Percentiles rank a stretch among this genome's conserved stretches.
These are phyloP conservation scores for Trachops cirrhosus DNA, from an alignment of 2,797 vertebrate species.

Conservation along the genomic window DNA sequence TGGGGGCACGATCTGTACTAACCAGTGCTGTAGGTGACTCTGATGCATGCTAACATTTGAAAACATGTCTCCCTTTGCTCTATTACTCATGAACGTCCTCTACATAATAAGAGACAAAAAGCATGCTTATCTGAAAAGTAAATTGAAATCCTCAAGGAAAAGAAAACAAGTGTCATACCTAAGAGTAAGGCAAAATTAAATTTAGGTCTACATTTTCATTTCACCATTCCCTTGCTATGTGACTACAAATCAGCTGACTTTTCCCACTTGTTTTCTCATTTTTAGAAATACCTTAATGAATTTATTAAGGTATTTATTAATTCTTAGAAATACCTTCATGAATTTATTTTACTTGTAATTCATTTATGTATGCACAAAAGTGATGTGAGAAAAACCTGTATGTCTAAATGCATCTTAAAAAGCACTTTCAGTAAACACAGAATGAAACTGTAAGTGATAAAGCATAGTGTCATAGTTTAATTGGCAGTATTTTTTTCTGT, in stretches of 20 bases:
- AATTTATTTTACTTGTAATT: slow-evolving; percentile 4
- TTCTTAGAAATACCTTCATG: neutral
- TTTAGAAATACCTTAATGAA: neutral
- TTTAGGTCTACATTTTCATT: neutral
- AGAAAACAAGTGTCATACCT: neutral
- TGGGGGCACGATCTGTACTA: neutral
- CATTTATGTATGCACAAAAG: neutral
- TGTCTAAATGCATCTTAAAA: slow-evolving; percentile 26
- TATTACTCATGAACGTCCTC: neutral
- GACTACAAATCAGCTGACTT: neutral
- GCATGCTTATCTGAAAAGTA: slow-evolving; percentile 6
- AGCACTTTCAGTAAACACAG: neutral
- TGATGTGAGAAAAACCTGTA: neutral
- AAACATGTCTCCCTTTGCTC: neutral
- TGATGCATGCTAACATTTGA: neutral
- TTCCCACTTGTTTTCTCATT: neutral
- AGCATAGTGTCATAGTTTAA: neutral
- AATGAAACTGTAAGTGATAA: neutral
- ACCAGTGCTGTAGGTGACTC: neutral
- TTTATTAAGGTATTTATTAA: neutral
- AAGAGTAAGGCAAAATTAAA: slow-evolving; percentile 17
- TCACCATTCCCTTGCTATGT: neutral
- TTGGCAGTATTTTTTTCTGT: neutral
- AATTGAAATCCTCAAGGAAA: neutral
- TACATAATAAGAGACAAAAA: neutral